Evolutionary conservation across 2,113 vertebrate species (phyloP).

Genomic region (Euleptes europaea): DNA sequence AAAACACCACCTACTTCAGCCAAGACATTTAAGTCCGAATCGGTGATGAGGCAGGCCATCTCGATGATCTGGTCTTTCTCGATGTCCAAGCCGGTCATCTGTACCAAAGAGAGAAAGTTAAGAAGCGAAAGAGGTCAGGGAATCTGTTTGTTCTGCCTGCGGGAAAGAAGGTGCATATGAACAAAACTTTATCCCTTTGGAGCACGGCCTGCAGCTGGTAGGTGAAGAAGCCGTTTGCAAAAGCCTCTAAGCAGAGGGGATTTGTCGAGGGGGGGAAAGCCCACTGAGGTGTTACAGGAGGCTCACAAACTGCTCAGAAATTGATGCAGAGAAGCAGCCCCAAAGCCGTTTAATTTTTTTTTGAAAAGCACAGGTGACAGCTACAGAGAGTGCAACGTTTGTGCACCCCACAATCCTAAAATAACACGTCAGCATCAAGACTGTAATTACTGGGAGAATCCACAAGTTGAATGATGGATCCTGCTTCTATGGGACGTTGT

Average conservation of each 20-base stretch:
- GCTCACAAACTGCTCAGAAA: neutral
- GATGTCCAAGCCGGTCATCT: constrained; percentile 97
- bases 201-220: neutral
- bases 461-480: neutral
- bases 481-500: neutral
- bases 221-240: neutral
- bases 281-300: neutral
- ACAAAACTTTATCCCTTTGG: neutral
- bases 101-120: constrained; percentile 7
- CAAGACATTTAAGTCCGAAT: constrained; percentile 88
- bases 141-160: neutral
- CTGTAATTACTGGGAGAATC: neutral
- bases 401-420: neutral
- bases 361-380: no score
- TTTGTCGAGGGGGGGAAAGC: neutral
- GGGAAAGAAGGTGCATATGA: neutral
- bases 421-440: neutral
- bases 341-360: no score
- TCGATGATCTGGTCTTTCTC: constrained; percentile 95
- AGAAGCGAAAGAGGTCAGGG: neutral
- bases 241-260: neutral
- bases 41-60: constrained; percentile 96
- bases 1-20: constrained; percentile 82
- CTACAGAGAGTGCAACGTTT: neutral
- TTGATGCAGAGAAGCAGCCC: neutral